phyloP scores from a whole-genome alignment of 2,113 vertebrate genomes.

The Mastomys natalensis region DNA sequence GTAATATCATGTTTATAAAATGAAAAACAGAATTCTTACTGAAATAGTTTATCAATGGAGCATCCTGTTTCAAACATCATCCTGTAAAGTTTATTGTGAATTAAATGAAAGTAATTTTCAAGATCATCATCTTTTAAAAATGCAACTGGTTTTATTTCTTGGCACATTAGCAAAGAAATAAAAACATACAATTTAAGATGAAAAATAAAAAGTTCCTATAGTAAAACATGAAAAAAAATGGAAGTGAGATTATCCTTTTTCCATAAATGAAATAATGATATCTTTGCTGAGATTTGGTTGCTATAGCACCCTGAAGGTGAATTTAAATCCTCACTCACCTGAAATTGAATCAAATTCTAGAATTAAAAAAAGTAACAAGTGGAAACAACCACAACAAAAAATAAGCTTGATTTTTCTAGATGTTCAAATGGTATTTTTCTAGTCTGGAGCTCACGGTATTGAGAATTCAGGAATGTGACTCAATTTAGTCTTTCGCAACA shows the following conservation, averaged over 20 bases:
- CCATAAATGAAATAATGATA: background rate
- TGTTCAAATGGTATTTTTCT: constrained; percentile 1
- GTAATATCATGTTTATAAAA: constrained; percentile 7
- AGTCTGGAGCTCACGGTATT: background rate
- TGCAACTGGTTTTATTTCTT: constrained; percentile 40
- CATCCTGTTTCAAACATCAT: constrained; percentile 34
- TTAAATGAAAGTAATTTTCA: constrained; percentile 62
- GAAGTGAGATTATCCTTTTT: constrained; percentile 19
- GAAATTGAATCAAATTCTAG: constrained; percentile 1
- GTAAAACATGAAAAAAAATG: constrained; percentile 12
- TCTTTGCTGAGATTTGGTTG: constrained; percentile 2
- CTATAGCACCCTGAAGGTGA: background rate
- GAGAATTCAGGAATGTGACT: background rate
- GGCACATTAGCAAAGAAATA: constrained; percentile 46
- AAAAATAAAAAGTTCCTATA: constrained; percentile 32
- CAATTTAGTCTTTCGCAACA: constrained; percentile 5
- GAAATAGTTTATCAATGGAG: background rate
- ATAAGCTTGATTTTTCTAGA: background rate
- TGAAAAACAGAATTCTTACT: background rate
- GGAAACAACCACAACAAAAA: background rate
- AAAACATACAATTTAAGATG: constrained; percentile 34
- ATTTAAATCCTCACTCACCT: background rate
- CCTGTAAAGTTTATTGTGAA: constrained; percentile 58
- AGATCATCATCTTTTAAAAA: background rate
- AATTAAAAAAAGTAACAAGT: background rate